Conservation (phyloP, 37 sponge, comb jelly and placozoan species). For the Cliona cf. orientalis region DNA sequence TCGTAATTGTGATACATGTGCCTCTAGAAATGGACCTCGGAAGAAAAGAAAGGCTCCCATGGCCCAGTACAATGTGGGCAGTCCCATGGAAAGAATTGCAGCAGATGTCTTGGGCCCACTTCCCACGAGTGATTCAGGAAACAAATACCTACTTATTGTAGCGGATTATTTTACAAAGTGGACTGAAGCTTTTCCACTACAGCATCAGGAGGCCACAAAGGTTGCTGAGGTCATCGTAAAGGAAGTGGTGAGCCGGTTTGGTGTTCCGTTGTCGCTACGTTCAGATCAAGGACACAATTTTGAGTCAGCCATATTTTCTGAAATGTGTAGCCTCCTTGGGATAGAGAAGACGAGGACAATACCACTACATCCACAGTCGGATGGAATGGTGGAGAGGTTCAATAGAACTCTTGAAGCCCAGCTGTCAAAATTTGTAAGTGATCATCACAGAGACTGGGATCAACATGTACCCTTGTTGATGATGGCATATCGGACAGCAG, state of each 20-base stretch:
- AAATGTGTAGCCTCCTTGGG: neutral
- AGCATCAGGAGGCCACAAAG: neutral
- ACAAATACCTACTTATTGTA: neutral
- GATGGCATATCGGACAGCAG: no score
- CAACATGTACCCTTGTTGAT: slow-evolving; percentile 18
- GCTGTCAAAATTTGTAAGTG: slow-evolving; percentile 1
- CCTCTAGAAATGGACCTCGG: slow-evolving; percentile 3
- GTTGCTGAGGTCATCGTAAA: neutral
- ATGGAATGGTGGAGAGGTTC: no score
- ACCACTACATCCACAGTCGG: no score
- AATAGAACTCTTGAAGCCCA: no score
- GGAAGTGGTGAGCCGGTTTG: neutral
- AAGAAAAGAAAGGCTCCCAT: slow-evolving; percentile 7
- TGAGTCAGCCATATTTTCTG: neutral
- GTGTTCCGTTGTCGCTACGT: neutral
- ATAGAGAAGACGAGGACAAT: no score
- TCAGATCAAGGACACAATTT: neutral
- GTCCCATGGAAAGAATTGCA: slow-evolving; percentile 41
- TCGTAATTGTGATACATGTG: slow-evolving; percentile 31
- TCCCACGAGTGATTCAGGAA: neutral
- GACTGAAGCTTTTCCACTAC: neutral
- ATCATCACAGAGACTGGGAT: slow-evolving; percentile 35
- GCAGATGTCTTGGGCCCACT: slow-evolving; percentile 33
- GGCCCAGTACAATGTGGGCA: slow-evolving; percentile 2
- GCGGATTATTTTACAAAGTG: neutral